A percentile compares a stretch with the other conserved stretches of the same genome.
phyloP scores from a whole-genome alignment of 2,888 invertebrate genomes.

The Drosophila cracens region DNA sequence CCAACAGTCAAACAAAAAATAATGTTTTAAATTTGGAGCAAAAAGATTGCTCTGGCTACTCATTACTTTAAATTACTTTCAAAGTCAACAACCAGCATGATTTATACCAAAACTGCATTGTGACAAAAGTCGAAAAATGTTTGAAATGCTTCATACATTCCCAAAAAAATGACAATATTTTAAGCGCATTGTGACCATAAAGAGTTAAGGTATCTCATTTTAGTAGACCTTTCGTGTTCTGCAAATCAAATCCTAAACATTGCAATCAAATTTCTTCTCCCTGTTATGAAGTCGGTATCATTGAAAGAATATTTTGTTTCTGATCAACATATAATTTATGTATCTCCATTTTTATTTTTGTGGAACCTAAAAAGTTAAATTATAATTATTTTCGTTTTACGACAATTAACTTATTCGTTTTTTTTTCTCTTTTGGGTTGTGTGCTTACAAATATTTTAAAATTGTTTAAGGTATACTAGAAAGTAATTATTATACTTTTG shows the following conservation, averaged over 20 bases:
- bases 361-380: constrained; percentile 17
- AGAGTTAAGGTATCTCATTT: neutral
- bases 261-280: constrained; percentile 1
- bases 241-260: neutral
- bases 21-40: neutral
- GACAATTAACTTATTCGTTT: constrained; percentile 26
- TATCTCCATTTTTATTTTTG: constrained; percentile 21
- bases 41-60: neutral
- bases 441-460: constrained; percentile 48
- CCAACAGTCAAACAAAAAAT: neutral
- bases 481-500: constrained; percentile 60
- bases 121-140: neutral
- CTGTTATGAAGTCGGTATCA: constrained; percentile 14
- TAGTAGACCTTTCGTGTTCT: neutral
- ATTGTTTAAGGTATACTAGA: constrained; percentile 64
- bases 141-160: neutral
- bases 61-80: neutral
- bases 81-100: neutral
- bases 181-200: neutral
- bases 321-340: constrained; percentile 26
- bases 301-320: constrained; percentile 18
- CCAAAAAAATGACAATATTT: neutral
- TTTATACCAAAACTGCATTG: neutral
- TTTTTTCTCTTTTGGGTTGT: constrained; percentile 17
- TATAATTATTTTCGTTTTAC: constrained; percentile 17